These are phyloP conservation scores for Chondrosia reniformis DNA, from an alignment of 37 sponge, comb jelly and placozoan genomes.

Conservation along the genomic window DNA sequence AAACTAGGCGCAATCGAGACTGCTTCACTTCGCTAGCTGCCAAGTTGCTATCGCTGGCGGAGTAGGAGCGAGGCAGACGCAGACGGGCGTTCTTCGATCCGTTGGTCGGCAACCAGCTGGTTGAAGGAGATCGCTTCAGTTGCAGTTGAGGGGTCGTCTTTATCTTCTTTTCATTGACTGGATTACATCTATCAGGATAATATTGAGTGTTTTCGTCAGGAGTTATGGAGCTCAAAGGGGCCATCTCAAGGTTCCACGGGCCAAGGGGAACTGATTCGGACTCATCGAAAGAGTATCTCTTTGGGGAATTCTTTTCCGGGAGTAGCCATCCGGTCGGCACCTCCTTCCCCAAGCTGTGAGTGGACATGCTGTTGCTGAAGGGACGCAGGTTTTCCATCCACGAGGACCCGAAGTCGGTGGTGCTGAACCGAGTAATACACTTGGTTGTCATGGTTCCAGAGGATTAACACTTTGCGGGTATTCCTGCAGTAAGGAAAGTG, in stretches of 20 bases:
- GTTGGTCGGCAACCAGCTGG: background rate
- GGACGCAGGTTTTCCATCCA: too few species aligned
- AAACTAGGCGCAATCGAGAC: background rate
- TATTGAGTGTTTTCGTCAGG: constrained; percentile 19
- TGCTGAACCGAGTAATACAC: background rate
- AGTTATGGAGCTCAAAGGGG: constrained; percentile 16
- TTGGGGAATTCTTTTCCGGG: too few species aligned
- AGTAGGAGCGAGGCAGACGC: background rate
- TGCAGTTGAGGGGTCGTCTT: too few species aligned
- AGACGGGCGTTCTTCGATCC: background rate
- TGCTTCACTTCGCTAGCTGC: background rate
- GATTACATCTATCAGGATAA: constrained; percentile 10
- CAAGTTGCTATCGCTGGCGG: background rate
- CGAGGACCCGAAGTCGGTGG: constrained; percentile 9
- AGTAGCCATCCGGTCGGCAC: too few species aligned
- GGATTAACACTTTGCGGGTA: too few species aligned
- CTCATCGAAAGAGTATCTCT: too few species aligned
- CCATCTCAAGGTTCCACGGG: constrained; percentile 18
- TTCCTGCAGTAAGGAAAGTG: too few species aligned
- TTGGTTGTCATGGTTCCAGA: constrained; percentile 12
- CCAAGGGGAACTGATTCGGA: background rate
- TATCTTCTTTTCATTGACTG: background rate
- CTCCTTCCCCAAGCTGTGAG: too few species aligned
- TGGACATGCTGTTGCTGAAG: too few species aligned
- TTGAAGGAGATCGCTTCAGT: too few species aligned